phyloP scores from a whole-genome alignment of 2,797 vertebrate species.

The Anguilla megastoma region DNA sequence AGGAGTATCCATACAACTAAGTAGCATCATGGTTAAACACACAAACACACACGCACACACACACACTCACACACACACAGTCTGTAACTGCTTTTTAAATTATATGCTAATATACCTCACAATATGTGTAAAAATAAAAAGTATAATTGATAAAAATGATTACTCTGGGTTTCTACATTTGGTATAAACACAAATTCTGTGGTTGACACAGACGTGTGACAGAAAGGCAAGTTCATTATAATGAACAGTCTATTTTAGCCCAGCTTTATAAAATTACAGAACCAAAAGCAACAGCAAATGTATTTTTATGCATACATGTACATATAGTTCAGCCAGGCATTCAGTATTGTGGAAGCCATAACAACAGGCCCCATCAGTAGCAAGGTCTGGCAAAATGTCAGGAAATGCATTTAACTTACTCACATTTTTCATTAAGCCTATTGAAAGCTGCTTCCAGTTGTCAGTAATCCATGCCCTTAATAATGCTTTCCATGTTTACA shows the following conservation, averaged over 20 bases:
- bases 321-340: background rate
- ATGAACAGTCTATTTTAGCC: too few species aligned
- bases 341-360: background rate
- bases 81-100: too few species aligned
- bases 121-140: too few species aligned
- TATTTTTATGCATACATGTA: background rate
- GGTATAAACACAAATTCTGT: background rate
- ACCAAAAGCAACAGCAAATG: too few species aligned
- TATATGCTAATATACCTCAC: too few species aligned
- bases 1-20: background rate
- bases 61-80: too few species aligned
- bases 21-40: background rate
- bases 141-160: too few species aligned
- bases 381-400: conserved; percentile 3
- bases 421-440: background rate
- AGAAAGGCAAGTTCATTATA: background rate
- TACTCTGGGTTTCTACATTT: background rate
- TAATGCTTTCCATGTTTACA: background rate
- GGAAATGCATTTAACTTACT: background rate
- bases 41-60: too few species aligned
- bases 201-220: background rate
- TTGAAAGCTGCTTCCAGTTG: background rate
- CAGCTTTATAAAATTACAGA: too few species aligned
- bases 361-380: background rate
- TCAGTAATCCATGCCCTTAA: background rate